Evolutionary conservation across 2,113 vertebrate genomes (phyloP).

Genomic region (Procavia capensis): DNA sequence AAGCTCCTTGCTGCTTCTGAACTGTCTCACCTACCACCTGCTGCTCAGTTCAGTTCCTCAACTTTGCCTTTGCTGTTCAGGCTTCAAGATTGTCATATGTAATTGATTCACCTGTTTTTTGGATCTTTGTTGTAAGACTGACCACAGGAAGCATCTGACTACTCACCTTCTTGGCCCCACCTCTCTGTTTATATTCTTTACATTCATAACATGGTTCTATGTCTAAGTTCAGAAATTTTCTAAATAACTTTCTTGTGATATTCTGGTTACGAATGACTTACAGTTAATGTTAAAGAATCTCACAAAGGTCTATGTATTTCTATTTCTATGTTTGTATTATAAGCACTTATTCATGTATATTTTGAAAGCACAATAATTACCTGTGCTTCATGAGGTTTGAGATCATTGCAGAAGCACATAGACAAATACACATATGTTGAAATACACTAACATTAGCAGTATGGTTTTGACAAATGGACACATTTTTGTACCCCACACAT

Average conservation of each 20-base stretch:
- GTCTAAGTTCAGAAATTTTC: too few relatives aligned
- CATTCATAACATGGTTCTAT: background rate
- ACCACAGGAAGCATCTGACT: too few relatives aligned
- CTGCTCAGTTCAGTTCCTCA: too few relatives aligned
- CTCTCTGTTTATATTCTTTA: background rate
- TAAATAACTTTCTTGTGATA: too few relatives aligned
- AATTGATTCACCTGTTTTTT: too few relatives aligned
- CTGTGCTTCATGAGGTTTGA: background rate
- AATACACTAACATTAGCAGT: background rate
- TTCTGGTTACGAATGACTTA: too few relatives aligned
- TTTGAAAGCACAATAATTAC: background rate
- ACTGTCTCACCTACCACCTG: too few relatives aligned
- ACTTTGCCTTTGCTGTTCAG: too few relatives aligned
- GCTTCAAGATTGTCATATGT: too few relatives aligned
- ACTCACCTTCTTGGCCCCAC: too few relatives aligned
- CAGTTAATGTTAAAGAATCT: background rate
- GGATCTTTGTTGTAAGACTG: too few relatives aligned
- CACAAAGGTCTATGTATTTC: background rate
- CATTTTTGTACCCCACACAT: background rate
- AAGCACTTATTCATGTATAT: background rate
- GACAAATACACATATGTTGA: background rate
- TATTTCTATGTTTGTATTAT: background rate
- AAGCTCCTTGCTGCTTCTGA: too few relatives aligned
- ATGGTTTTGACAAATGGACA: background rate
- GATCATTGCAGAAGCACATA: background rate